Base-by-base conservation (phyloP, 2,888 invertebrate species). In the Leptopilina myrica region DNA sequence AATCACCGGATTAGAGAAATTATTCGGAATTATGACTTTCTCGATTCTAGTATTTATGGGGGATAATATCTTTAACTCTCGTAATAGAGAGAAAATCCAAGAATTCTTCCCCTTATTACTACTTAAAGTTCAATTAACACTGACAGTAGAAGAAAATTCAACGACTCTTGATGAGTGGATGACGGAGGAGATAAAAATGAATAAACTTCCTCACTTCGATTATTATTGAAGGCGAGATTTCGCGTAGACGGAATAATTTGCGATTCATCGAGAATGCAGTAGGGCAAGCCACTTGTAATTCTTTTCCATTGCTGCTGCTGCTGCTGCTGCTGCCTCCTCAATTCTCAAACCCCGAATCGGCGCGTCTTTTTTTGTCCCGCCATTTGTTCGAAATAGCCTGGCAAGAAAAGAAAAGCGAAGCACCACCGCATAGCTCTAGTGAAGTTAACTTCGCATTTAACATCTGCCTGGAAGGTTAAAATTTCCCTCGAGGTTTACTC, bases 221-320 rank as follows among this genome's bases (percentile, higher is more conserved):
- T 46, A 79, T 79, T 83, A 84, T 82, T 77, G 83, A 78, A 82
- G 80, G 76, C 77, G 73, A 77, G 79, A 83, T 80, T 80, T 83
- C 78, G 65, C 78, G 81, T 79, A 33, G 33, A 33, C 33, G 33
- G 89, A 90, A 91, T 91, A 90, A 91, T 90, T 89, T 88, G 86
- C 88, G 88, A 91, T 90, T 90, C 91, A 91, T 91, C 88, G 88
- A 83, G 88, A 73, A 89, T 89, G 89, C 89, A 90, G 84, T 85
- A 83, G 84, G 86, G 86, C 87, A 86, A 88, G 85, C 87, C 89
- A 89, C 90, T 91, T 91, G 91, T 90, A 90, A 91, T 91, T 91
- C 90, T 89, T 90, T 90, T 89, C 87, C 85, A 85, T 46, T 46
- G 46, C 82, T 86, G 84, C 80, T 83, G 82, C 84, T 86, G 84